phyloP scores from a whole-genome alignment of 1,140 invertebrate genomes.

The Pygmarrhopalites habei region DNA sequence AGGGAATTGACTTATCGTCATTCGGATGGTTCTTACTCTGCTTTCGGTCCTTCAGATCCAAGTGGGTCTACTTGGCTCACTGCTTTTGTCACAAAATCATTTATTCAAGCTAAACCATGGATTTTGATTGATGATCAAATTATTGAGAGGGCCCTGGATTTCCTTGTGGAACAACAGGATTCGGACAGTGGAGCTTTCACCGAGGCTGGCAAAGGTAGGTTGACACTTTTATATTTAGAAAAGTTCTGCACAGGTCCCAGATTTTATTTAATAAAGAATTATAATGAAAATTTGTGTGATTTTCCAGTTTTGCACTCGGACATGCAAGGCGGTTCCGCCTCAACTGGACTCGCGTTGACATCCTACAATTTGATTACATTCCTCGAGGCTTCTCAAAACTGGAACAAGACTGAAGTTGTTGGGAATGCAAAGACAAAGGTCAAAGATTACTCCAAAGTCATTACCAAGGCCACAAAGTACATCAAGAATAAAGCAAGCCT shows the following conservation, averaged over 20 bases:
- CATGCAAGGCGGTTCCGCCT: conserved; percentile 16
- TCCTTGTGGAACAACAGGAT: conserved; percentile 49
- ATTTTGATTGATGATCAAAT: conserved; percentile 66
- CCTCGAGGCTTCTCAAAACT: conserved; percentile 8
- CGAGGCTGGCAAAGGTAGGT: conserved; percentile 45
- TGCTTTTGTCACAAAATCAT: conserved; percentile 82
- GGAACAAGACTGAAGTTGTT: neutral
- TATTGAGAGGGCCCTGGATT: conserved; percentile 46
- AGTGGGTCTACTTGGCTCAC: conserved; percentile 90
- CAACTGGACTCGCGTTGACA: conserved; percentile 9
- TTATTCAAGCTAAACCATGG: conserved; percentile 69
- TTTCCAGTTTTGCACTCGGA: conserved; percentile 24
- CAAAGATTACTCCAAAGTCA: conserved; percentile 52
- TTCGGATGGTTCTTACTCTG: conserved; percentile 88
- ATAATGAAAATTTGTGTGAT: too few species aligned
- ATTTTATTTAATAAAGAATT: too few species aligned
- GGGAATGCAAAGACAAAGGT: neutral
- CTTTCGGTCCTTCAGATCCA: conserved; percentile 73
- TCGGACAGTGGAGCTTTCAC: conserved; percentile 51
- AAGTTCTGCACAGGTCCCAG: too few species aligned
- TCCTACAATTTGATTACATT: conserved; percentile 17
- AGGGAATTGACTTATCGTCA: conserved; percentile 58
- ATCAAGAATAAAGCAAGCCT: conserved; percentile 55
- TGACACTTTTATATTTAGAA: too few species aligned
- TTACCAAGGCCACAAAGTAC: conserved; percentile 70